These are phyloP conservation scores for Aphrocallistes beatrix DNA, from an alignment of 37 sponge, comb jelly and placozoan genomes.

Conservation along the genomic window DNA sequence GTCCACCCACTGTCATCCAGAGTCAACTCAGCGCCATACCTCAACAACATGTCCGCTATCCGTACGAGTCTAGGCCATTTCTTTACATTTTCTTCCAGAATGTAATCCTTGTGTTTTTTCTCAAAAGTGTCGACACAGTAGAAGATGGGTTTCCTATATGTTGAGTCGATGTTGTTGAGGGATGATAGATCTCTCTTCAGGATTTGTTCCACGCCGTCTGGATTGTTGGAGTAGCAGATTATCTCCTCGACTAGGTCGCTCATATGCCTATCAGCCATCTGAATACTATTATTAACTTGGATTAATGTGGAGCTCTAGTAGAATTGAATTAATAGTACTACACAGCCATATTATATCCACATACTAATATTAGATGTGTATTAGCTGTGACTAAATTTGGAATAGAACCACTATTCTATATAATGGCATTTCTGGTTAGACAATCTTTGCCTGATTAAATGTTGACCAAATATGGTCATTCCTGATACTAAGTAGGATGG, in stretches of 20 bases:
- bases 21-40: neutral
- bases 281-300: neutral
- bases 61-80: neutral
- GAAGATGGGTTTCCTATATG: neutral
- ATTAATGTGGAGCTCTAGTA: too few species aligned
- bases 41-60: neutral
- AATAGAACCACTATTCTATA: neutral
- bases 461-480: too few species aligned
- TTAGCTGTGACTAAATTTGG: neutral
- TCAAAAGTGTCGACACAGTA: slow-evolving; percentile 14
- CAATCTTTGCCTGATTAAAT: too few species aligned
- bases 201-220: neutral
- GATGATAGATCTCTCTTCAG: neutral
- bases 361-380: neutral
- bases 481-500: too few species aligned
- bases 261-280: neutral
- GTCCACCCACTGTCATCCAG: neutral
- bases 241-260: neutral
- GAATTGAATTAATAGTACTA: too few species aligned
- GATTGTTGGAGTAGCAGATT: neutral
- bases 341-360: too few species aligned
- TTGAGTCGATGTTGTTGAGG: neutral
- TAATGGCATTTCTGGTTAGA: too few species aligned
- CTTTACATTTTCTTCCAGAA: neutral
- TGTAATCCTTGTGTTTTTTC: neutral